These are phyloP conservation scores for Leptinotarsa haldemani DNA, from an alignment of 2,888 invertebrate genomes.

Conservation along the genomic window DNA sequence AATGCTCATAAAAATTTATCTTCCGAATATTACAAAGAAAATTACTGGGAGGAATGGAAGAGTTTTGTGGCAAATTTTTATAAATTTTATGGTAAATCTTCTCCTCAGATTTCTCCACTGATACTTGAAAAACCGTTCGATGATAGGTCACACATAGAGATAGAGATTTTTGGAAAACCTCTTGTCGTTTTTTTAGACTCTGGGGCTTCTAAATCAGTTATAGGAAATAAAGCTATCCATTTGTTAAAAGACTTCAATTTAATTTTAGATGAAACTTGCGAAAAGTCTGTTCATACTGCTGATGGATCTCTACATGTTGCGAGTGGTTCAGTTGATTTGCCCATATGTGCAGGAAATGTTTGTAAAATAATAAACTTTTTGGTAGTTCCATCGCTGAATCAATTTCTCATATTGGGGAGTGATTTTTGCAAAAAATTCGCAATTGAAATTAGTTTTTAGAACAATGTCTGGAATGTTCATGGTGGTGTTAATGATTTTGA, in stretches of 20 bases:
- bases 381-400: conserved; percentile 22
- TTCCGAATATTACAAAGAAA: conserved; percentile 6
- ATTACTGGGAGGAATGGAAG: conserved; percentile 21
- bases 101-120: conserved; percentile 18
- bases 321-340: conserved; percentile 20
- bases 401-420: conserved; percentile 18
- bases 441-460: conserved; percentile 20
- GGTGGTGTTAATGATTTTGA: not conserved
- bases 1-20: conserved; percentile 5
- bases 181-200: conserved; percentile 25
- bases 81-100: too few species aligned
- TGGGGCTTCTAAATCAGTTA: conserved; percentile 20
- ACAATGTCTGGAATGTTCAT: conserved; percentile 23
- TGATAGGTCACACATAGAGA: conserved; percentile 22
- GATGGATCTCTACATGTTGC: conserved; percentile 16
- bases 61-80: too few species aligned
- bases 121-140: conserved; percentile 19
- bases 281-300: conserved; percentile 21
- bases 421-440: conserved; percentile 24
- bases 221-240: conserved; percentile 1
- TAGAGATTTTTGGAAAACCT: conserved; percentile 21
- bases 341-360: conserved; percentile 14
- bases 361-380: conserved; percentile 25
- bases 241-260: conserved; percentile 21
- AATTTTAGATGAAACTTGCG: conserved; percentile 8